Evolutionary conservation across 2,888 invertebrate genomes (phyloP).

Genomic region (Trichopoda pennipes): DNA sequence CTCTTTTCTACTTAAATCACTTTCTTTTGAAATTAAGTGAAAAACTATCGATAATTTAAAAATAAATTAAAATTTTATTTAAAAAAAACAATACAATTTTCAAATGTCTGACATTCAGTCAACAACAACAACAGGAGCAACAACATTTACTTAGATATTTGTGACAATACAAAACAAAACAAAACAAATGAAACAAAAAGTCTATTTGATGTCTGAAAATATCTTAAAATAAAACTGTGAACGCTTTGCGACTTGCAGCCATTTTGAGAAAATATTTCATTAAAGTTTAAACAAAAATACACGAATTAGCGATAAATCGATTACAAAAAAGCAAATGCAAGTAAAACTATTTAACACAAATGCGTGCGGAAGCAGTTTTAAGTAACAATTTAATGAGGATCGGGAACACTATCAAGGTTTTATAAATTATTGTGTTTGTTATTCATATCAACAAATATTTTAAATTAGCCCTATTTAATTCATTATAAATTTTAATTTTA

Average conservation of each 20-base stretch:
- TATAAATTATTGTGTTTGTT: too few relatives aligned
- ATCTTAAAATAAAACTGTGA: constrained; percentile 36
- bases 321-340: background rate
- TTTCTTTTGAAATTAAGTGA: too few relatives aligned
- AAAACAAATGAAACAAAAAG: constrained; percentile 23
- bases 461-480: too few relatives aligned
- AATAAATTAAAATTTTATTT: background rate
- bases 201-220: constrained; percentile 42
- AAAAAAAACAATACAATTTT: constrained; percentile 19
- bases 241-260: background rate
- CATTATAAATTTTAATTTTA: too few relatives aligned
- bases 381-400: background rate
- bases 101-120: constrained; percentile 52
- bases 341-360: background rate
- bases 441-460: too few relatives aligned
- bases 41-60: background rate
- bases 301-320: constrained; percentile 35
- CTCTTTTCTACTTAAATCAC: too few relatives aligned
- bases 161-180: background rate
- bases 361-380: background rate
- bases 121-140: too few relatives aligned
- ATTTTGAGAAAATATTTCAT: constrained; percentile 36
- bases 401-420: too few relatives aligned
- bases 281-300: constrained; percentile 1
- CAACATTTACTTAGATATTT: constrained; percentile 22